A percentile compares a stretch with the other conserved stretches of the same genome.
Conservation (phyloP, 2,888 invertebrate species). For the Papilio demoleus region DNA sequence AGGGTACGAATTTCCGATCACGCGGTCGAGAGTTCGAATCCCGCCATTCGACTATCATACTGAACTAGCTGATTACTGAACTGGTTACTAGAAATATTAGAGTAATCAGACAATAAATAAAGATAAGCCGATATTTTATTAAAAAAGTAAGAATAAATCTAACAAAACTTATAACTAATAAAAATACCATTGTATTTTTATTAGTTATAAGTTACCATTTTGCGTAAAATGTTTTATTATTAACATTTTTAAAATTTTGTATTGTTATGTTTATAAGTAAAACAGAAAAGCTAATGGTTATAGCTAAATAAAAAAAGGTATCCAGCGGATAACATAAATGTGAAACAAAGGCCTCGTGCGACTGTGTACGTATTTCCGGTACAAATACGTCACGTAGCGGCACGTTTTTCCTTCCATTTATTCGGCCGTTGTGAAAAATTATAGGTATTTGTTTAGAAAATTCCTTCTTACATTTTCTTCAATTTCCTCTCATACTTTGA, state of each 20-base stretch:
- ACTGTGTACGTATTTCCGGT: constrained; percentile 65
- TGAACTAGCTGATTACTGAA: too few relatives aligned
- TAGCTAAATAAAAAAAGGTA: constrained; percentile 40
- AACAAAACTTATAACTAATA: too few relatives aligned
- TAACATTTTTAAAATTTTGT: background rate
- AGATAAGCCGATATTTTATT: too few relatives aligned
- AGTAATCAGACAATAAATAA: too few relatives aligned
- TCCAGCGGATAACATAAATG: constrained; percentile 61
- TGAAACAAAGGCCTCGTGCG: constrained; percentile 68
- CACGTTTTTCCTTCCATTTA: constrained; percentile 65
- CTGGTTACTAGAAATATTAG: too few relatives aligned
- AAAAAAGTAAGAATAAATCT: background rate
- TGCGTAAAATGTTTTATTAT: too few relatives aligned
- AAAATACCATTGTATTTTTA: too few relatives aligned
- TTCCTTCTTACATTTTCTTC: constrained; percentile 43
- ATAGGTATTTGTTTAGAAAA: constrained; percentile 56
- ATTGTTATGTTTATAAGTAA: constrained; percentile 18
- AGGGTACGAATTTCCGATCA: too few relatives aligned
- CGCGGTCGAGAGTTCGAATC: too few relatives aligned
- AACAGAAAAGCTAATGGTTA: constrained; percentile 24
- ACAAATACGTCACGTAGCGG: constrained; percentile 66
- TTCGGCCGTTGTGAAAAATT: constrained; percentile 61
- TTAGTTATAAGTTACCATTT: too few relatives aligned
- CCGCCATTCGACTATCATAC: too few relatives aligned
- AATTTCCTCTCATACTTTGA: constrained; percentile 36